Percentiles rank a stretch among this genome's conserved stretches.
These are phyloP conservation scores for Grantiella picta DNA, from an alignment of 2,113 vertebrate species.

Conservation along the genomic window DNA sequence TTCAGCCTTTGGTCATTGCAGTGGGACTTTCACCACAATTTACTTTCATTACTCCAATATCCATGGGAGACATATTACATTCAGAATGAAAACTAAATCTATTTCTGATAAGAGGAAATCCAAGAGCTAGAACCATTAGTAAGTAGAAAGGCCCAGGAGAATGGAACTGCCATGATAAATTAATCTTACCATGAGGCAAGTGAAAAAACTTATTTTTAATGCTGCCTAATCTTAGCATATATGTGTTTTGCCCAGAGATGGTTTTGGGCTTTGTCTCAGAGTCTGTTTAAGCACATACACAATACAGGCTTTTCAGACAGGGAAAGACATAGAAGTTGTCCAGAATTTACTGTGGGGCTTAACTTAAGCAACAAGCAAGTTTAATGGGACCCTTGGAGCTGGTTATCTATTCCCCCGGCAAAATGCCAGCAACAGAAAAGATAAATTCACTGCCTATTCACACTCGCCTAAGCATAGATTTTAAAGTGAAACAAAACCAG, in stretches of 20 bases:
- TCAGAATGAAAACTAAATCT: background rate
- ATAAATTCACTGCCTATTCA: background rate
- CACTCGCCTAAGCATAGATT: background rate
- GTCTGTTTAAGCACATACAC: background rate
- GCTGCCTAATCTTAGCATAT: background rate
- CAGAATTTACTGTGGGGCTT: background rate
- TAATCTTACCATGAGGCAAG: background rate
- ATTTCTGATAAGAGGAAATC: background rate
- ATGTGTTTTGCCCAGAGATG: background rate
- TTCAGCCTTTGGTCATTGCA: background rate
- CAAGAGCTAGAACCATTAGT: background rate
- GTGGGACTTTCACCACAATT: background rate
- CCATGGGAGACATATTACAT: background rate
- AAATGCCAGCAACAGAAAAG: background rate
- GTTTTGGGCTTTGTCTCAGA: background rate
- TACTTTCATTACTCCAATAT: background rate
- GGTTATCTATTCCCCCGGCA: background rate
- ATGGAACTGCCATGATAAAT: background rate
- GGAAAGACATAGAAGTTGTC: background rate
- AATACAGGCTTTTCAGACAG: background rate
- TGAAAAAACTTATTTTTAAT: background rate
- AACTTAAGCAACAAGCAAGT: background rate
- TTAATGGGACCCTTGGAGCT: background rate
- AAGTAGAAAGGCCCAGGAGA: background rate
- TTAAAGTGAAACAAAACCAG: background rate